Base-by-base conservation (phyloP, 2,113 vertebrate species). In the Sakesphorus luctuosus region DNA sequence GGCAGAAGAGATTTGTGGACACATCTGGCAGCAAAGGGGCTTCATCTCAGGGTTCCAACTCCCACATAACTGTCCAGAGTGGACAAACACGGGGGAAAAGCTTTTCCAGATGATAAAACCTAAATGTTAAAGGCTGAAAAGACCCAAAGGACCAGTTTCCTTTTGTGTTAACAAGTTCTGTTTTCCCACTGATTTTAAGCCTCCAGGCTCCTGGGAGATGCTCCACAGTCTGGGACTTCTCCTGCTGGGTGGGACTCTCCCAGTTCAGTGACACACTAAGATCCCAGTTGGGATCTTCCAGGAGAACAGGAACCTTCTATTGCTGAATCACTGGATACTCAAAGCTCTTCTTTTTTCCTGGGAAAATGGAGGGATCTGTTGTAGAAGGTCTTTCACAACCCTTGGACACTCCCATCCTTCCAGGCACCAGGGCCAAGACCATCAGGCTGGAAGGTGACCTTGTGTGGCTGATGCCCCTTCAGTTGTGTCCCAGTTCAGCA, bases 41-140 rank as follows among this genome's bases (percentile, higher is more conserved):
- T 26, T 50, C 49, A 82, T 43, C 46, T 55, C 36, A 44, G 25
- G 25, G 25, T 19, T 72, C 63, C 31, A 29, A 9, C 24, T 79
- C 23, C 29, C n/a, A 53, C 0, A 1, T 18, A n/a, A 10, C 31
- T 43, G 13, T 18, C 67, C 50, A 25, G 9, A 2, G 21, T 12
- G 52, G 67, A 13, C 24, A 40, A 80, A 50, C 8, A 3, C 14
- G 23, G 26, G 29, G 21, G 9, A 18, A 21, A 44, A 55, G 18
- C 24, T 62, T 76, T 36, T 14, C 33, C 46, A 67, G 56, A 11
- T 20, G 40, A 33, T 13, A 55, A 65, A 86, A 89, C 7, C 11
- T 13, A 33, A 29, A 46, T 10, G 19, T 56, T 36, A 36, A 19
- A 61, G 18, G 19, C 31, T 25, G 56, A 29, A n/a, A 55, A 36